Conservation (phyloP, 2,113 vertebrate species). For the Limanda limanda region DNA sequence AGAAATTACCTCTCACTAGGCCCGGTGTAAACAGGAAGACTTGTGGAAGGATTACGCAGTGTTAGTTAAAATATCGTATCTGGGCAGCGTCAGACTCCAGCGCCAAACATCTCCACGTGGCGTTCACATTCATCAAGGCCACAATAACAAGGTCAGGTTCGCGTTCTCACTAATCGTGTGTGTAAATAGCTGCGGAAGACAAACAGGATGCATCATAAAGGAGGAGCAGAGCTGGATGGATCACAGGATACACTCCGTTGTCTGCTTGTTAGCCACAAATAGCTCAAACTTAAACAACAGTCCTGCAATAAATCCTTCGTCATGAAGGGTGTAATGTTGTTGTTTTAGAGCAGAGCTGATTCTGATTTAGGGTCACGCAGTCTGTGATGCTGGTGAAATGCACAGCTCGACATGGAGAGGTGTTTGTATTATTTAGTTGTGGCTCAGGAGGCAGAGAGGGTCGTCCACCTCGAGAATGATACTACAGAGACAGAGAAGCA, state of each 20-base stretch:
- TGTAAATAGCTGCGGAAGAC: slow-evolving; percentile 49
- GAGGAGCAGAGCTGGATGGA: slow-evolving; percentile 11
- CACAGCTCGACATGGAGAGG: no score
- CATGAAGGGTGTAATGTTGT: background rate
- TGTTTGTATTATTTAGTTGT: background rate
- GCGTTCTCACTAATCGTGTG: slow-evolving; percentile 48
- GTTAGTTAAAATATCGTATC: slow-evolving; percentile 47
- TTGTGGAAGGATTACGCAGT: slow-evolving; percentile 42
- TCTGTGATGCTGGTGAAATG: background rate
- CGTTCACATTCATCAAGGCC: slow-evolving; percentile 50
- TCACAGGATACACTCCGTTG: background rate
- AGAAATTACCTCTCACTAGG: slow-evolving; percentile 49
- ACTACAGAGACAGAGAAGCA: no score
- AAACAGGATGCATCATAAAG: slow-evolving; percentile 16
- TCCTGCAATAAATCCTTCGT: background rate
- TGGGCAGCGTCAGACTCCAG: slow-evolving; percentile 33
- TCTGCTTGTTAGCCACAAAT: background rate
- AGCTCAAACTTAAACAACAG: background rate
- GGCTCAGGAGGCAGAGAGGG: background rate
- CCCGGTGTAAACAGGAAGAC: slow-evolving; percentile 49
- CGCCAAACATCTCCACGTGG: slow-evolving; percentile 45
- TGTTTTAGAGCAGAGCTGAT: background rate
- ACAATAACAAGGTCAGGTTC: slow-evolving; percentile 59
- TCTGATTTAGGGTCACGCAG: background rate
- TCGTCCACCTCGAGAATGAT: no score